Percentiles rank a stretch among this genome's conserved stretches.
phyloP scores from a whole-genome alignment of 2,113 vertebrate species.

The Cygnus atratus region DNA sequence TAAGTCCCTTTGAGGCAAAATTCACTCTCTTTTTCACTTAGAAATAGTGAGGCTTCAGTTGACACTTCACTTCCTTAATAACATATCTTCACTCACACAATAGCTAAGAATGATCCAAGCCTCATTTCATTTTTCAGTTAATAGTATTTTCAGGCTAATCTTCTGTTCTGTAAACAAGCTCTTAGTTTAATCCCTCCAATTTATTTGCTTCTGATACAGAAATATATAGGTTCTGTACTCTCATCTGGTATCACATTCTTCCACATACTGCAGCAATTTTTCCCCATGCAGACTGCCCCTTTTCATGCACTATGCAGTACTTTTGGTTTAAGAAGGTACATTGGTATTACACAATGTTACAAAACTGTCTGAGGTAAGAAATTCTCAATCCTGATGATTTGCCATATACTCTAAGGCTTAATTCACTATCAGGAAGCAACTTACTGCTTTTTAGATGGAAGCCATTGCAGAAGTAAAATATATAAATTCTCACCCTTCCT shows the following conservation, averaged over 20 bases:
- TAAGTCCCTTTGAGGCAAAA: conserved; percentile 8
- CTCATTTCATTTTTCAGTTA: neutral
- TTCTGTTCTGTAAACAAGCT: neutral
- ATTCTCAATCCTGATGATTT: neutral
- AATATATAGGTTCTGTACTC: neutral
- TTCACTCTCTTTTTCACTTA: neutral
- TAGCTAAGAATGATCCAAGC: neutral
- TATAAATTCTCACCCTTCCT: neutral
- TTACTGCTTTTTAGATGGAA: neutral
- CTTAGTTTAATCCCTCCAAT: neutral
- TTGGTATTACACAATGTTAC: neutral
- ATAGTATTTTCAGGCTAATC: neutral
- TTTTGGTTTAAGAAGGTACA: neutral
- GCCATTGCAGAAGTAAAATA: neutral
- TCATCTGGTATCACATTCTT: neutral
- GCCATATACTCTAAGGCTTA: neutral
- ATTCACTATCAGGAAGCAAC: neutral
- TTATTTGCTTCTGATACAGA: neutral
- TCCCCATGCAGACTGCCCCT: neutral
- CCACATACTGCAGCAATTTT: neutral
- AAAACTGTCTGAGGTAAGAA: neutral
- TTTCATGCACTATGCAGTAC: neutral
- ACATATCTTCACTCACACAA: neutral
- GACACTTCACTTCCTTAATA: neutral
- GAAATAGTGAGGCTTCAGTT: neutral